Evolutionary conservation across 2,888 invertebrate genomes (phyloP).

Genomic region (Dynastes maya): DNA sequence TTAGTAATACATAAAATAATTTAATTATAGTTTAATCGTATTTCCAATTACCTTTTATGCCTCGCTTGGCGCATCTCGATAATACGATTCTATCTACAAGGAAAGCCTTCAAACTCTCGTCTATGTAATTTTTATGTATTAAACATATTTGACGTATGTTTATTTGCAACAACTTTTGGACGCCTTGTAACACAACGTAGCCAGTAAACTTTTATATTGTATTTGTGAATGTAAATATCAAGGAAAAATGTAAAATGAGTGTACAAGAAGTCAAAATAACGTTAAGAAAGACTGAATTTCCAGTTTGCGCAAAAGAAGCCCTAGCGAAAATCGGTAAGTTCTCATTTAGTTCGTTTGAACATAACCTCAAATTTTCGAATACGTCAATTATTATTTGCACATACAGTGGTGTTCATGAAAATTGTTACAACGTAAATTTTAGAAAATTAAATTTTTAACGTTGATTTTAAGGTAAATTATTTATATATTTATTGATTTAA

Average conservation of each 20-base stretch:
- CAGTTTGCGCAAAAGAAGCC: constrained; percentile 83
- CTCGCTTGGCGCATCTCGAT: too few relatives aligned
- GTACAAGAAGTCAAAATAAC: constrained; percentile 77
- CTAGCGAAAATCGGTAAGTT: constrained; percentile 80
- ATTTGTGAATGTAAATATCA: constrained; percentile 12
- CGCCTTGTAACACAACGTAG: background rate
- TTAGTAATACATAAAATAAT: too few relatives aligned
- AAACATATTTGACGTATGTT: too few relatives aligned
- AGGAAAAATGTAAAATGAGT: constrained; percentile 47
- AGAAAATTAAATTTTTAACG: background rate
- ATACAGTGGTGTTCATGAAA: background rate
- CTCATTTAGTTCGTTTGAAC: background rate
- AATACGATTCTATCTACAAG: too few relatives aligned
- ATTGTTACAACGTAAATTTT: background rate
- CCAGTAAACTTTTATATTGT: background rate
- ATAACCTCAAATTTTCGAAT: constrained; percentile 38
- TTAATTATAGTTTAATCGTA: too few relatives aligned
- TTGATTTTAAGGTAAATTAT: background rate
- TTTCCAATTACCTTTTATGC: too few relatives aligned
- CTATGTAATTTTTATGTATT: too few relatives aligned
- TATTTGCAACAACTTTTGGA: background rate
- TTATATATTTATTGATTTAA: background rate
- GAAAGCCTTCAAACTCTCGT: too few relatives aligned
- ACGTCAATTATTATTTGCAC: constrained; percentile 8
- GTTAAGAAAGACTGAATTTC: constrained; percentile 84